Evolutionary conservation across 1,140 invertebrate species (phyloP).

Genomic region (Alviniconcha marisindica): DNA sequence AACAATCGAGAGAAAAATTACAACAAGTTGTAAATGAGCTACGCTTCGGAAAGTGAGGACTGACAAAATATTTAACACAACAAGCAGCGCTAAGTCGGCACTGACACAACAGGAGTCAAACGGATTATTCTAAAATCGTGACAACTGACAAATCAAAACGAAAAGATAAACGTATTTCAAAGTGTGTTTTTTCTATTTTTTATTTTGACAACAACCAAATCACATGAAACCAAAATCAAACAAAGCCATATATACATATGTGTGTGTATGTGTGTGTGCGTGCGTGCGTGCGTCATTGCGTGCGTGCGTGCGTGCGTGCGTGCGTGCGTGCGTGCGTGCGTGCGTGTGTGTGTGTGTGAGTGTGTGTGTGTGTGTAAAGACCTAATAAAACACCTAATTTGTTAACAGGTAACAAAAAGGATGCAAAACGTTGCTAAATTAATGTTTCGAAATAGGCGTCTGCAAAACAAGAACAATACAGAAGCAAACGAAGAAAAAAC

Average conservation of each 20-base stretch:
- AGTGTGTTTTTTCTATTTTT: background rate
- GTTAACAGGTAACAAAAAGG: background rate
- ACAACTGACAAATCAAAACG: too few species aligned
- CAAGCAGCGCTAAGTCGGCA: background rate
- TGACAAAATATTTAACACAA: background rate
- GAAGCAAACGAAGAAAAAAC: too few species aligned
- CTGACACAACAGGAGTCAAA: background rate
- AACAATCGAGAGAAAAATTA: too few species aligned
- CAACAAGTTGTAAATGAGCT: too few species aligned
- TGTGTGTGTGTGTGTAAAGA: background rate
- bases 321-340: too few species aligned
- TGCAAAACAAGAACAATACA: too few species aligned
- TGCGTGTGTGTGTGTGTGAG: background rate
- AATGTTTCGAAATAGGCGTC: too few species aligned
- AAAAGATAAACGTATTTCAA: too few species aligned
- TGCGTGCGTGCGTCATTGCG: conserved; percentile 7
- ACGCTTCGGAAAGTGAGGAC: background rate
- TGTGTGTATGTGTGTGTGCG: background rate
- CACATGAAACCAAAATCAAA: background rate
- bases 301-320: background rate
- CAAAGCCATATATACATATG: background rate
- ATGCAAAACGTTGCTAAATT: background rate
- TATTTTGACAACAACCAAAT: background rate
- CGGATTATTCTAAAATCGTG: too few species aligned
- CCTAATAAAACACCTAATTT: background rate